Evolutionary conservation across 2,888 invertebrate species (phyloP).

Genomic region (Incurvaria masculella): DNA sequence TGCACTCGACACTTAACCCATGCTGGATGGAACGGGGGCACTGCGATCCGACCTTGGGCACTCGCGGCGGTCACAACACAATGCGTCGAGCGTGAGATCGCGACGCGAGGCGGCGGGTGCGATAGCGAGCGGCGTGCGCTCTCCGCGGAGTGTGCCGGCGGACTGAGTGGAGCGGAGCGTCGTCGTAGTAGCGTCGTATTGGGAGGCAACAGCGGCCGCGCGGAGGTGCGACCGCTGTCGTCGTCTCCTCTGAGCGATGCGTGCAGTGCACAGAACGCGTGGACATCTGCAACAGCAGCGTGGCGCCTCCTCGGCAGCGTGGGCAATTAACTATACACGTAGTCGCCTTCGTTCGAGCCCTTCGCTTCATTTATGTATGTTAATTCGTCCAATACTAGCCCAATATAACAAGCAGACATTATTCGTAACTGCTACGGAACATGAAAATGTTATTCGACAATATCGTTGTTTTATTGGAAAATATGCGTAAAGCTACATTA

Average conservation of each 20-base stretch:
- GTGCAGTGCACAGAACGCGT: too few relatives aligned
- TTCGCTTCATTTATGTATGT: neutral
- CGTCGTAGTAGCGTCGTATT: conserved; percentile 36
- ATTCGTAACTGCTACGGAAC: too few relatives aligned
- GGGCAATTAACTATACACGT: too few relatives aligned
- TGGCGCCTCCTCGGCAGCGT: too few relatives aligned
- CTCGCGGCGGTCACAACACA: neutral
- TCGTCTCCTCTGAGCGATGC: neutral
- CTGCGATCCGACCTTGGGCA: conserved; percentile 40
- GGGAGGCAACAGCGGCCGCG: conserved; percentile 35
- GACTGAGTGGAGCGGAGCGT: conserved; percentile 35
- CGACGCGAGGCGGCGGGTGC: conserved; percentile 33
- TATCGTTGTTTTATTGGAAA: too few relatives aligned
- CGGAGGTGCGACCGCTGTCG: conserved; percentile 8
- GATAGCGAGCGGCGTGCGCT: conserved; percentile 26
- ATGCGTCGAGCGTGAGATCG: conserved; percentile 49
- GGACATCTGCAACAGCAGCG: too few relatives aligned
- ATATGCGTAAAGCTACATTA: too few relatives aligned
- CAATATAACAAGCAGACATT: too few relatives aligned
- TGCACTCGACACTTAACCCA: conserved; percentile 68
- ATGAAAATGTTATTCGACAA: too few relatives aligned
- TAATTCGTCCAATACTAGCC: neutral
- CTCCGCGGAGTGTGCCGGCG: conserved; percentile 46
- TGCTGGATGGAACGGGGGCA: conserved; percentile 54
- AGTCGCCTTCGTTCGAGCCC: neutral